Conservation (phyloP, 37 sponge, comb jelly and placozoan species). For the Geodia barretti region DNA sequence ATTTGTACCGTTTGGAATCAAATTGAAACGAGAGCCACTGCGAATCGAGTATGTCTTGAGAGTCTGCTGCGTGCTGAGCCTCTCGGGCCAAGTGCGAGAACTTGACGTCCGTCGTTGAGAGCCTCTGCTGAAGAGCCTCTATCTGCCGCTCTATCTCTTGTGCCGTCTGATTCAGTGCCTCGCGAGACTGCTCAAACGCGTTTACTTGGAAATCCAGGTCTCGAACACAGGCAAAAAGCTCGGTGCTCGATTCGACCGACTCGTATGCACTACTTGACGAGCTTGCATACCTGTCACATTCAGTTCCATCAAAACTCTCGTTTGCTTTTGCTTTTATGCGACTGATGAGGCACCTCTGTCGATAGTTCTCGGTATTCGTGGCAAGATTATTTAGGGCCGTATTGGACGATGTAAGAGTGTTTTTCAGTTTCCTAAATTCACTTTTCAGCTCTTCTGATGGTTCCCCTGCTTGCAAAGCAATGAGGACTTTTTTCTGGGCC, state of each 20-base stretch:
- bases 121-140: background rate
- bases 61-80: conserved; percentile 21
- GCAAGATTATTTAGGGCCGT: background rate
- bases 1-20: conserved; percentile 12
- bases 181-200: background rate
- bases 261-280: conserved; percentile 1
- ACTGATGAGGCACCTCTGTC: conserved; percentile 10
- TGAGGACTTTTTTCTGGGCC: conserved; percentile 12
- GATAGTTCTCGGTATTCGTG: background rate
- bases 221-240: conserved; percentile 13
- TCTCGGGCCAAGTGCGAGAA: conserved; percentile 5
- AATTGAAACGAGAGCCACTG: conserved; percentile 46
- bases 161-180: background rate
- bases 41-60: conserved; percentile 7
- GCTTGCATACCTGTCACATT: background rate
- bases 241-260: background rate
- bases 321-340: conserved; percentile 3
- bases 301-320: background rate
- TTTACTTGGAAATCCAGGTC: conserved; percentile 12
- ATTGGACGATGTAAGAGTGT: background rate
- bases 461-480: background rate
- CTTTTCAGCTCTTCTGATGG: background rate
- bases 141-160: background rate
- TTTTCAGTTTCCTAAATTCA: background rate
- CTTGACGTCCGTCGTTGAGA: background rate